A percentile compares a stretch with the other conserved stretches of the same genome.
Conservation (phyloP, 2,113 vertebrate genomes). For the Porphyrio hochstetteri region DNA sequence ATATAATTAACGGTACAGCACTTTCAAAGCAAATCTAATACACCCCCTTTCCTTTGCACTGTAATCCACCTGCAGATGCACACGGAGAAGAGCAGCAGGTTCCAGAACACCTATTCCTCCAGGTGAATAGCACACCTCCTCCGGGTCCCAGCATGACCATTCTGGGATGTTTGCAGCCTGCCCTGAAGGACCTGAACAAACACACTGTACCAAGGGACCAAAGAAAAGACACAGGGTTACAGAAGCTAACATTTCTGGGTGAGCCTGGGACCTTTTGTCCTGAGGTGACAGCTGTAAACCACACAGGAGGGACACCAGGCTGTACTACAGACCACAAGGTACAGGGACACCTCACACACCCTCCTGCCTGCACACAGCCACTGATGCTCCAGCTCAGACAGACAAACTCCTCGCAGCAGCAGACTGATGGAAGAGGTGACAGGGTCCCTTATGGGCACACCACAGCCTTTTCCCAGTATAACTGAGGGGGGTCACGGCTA, state of each 20-base stretch:
- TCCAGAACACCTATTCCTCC: background rate
- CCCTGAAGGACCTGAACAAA: background rate
- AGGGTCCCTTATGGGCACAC: background rate
- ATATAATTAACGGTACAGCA: slow-evolving; percentile 8
- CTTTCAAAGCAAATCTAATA: background rate
- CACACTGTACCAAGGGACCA: accelerated
- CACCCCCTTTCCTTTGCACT: background rate
- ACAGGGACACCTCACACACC: accelerated
- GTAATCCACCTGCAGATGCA: background rate
- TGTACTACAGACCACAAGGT: accelerated
- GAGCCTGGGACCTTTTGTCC: background rate
- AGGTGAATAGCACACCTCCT: background rate
- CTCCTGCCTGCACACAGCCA: background rate
- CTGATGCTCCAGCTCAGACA: background rate
- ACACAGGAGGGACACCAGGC: background rate
- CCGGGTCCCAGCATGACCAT: accelerated
- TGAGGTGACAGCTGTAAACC: background rate
- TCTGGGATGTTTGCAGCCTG: background rate
- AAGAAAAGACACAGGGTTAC: background rate
- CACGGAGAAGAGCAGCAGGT: background rate
- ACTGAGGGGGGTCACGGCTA: too few species aligned
- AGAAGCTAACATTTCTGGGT: too few species aligned
- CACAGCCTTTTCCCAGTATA: accelerated
- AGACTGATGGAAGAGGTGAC: accelerated
- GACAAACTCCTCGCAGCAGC: background rate